phyloP scores from a whole-genome alignment of 1,140 invertebrate genomes.

The Drosophila lacertosa region DNA sequence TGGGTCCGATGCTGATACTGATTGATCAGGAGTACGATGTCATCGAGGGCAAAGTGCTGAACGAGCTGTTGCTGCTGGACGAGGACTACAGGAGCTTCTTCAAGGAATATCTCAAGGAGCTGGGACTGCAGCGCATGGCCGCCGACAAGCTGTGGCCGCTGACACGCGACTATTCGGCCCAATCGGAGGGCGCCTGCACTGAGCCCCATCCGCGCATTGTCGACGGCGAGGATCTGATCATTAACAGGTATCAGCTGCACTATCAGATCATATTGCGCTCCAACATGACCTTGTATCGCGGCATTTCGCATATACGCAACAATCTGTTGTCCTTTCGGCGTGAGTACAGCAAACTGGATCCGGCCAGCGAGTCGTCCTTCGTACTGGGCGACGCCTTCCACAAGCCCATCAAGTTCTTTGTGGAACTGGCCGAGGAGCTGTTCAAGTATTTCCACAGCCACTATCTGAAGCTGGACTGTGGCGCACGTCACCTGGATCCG shows the following conservation, averaged over 20 bases:
- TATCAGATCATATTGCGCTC: conserved; percentile 54
- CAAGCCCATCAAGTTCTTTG: conserved; percentile 69
- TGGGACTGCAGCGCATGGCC: conserved; percentile 51
- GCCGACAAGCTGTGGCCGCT: conserved; percentile 43
- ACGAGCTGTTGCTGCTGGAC: conserved; percentile 40
- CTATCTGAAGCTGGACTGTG: conserved; percentile 57
- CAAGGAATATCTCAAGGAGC: conserved; percentile 38
- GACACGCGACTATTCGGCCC: conserved; percentile 26
- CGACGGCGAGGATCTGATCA: conserved; percentile 46
- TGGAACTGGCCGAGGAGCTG: conserved; percentile 62
- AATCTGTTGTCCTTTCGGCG: conserved; percentile 46
- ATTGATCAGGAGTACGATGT: not conserved
- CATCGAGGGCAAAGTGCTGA: conserved; percentile 7
- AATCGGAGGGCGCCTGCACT: conserved; percentile 38
- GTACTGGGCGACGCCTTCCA: conserved; percentile 65
- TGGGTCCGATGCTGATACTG: not conserved
- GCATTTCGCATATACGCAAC: conserved; percentile 20
- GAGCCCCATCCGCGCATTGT: conserved; percentile 38
- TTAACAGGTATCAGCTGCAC: conserved; percentile 59
- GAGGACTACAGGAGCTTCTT: conserved; percentile 33
- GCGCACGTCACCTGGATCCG: conserved; percentile 57
- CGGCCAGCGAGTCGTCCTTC: conserved; percentile 31
- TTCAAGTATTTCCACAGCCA: conserved; percentile 61
- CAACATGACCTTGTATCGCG: conserved; percentile 27
- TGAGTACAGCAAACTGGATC: conserved; percentile 35